phyloP scores from a whole-genome alignment of 2,888 invertebrate species.

The Cosmia trapezina region DNA sequence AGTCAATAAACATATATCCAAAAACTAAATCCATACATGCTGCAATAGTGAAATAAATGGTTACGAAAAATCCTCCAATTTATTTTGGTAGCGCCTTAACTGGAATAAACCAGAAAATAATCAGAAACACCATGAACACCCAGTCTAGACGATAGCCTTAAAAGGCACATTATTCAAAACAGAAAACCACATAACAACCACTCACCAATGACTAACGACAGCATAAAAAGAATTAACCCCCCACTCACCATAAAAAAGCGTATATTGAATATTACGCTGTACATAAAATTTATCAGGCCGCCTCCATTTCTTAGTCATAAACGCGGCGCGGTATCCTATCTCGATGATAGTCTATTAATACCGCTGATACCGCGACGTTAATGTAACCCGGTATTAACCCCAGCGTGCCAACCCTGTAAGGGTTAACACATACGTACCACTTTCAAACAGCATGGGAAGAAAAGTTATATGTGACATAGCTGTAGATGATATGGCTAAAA shows the following conservation, averaged over 20 bases:
- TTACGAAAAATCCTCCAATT: too few relatives aligned
- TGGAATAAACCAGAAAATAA: not conserved
- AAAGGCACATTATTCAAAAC: constrained; percentile 28
- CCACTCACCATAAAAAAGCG: constrained; percentile 66
- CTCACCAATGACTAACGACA: constrained; percentile 54
- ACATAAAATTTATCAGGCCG: constrained; percentile 70
- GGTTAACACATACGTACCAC: constrained; percentile 28
- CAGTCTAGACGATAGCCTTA: constrained; percentile 18
- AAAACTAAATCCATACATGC: too few relatives aligned
- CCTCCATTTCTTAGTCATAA: constrained; percentile 70
- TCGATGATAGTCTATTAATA: constrained; percentile 88
- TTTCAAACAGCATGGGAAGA: not conserved
- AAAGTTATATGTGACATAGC: not conserved
- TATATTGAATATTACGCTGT: constrained; percentile 65
- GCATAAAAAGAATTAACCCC: constrained; percentile 65
- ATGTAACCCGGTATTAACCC: constrained; percentile 80
- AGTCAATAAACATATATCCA: too few relatives aligned
- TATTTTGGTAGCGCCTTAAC: too few relatives aligned
- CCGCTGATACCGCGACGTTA: constrained; percentile 82
- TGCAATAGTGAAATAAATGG: too few relatives aligned
- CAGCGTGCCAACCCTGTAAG: constrained; percentile 69
- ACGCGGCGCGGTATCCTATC: constrained; percentile 73
- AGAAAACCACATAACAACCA: constrained; percentile 29
- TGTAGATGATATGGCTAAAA: not conserved
- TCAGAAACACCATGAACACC: not conserved